Percentiles rank a stretch among this genome's conserved stretches.
These are phyloP conservation scores for Chloropsis cyanopogon DNA, from an alignment of 2,113 vertebrate species.

Conservation along the genomic window DNA sequence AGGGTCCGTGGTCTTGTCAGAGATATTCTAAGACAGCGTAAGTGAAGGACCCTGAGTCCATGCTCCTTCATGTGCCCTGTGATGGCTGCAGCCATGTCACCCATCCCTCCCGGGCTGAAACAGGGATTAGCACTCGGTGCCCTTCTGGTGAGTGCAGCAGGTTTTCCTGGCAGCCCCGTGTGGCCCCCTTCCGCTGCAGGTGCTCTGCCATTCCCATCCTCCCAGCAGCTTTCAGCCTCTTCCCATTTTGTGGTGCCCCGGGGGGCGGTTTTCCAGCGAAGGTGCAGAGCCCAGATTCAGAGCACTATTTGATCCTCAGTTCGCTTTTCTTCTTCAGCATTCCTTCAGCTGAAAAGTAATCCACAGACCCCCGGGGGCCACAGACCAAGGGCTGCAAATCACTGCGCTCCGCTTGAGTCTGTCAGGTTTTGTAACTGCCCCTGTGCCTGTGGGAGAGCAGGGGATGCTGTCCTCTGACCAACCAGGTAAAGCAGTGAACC, in stretches of 20 bases:
- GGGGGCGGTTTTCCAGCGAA: background rate
- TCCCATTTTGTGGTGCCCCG: background rate
- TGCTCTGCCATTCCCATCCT: background rate
- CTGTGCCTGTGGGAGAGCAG: background rate
- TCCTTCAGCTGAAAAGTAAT: conserved; percentile 2
- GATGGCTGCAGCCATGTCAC: background rate
- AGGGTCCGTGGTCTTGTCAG: background rate
- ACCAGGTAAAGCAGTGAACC: background rate
- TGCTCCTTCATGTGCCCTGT: background rate
- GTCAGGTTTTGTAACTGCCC: background rate
- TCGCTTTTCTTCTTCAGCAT: conserved; percentile 6
- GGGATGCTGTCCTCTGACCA: background rate
- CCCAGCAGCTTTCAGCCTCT: background rate
- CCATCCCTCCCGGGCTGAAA: background rate
- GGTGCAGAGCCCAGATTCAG: background rate
- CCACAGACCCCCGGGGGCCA: background rate
- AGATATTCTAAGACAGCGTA: background rate
- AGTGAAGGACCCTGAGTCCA: background rate
- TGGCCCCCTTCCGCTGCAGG: rapidly evolving
- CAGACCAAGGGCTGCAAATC: background rate
- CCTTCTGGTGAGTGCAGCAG: background rate
- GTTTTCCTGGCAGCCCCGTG: background rate
- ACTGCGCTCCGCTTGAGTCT: rapidly evolving
- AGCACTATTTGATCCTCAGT: conserved; percentile 15
- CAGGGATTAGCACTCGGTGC: background rate